A percentile compares a stretch with the other conserved stretches of the same genome.
Conservation (phyloP, 2,797 vertebrate species). For the Gambusia yucatana region DNA sequence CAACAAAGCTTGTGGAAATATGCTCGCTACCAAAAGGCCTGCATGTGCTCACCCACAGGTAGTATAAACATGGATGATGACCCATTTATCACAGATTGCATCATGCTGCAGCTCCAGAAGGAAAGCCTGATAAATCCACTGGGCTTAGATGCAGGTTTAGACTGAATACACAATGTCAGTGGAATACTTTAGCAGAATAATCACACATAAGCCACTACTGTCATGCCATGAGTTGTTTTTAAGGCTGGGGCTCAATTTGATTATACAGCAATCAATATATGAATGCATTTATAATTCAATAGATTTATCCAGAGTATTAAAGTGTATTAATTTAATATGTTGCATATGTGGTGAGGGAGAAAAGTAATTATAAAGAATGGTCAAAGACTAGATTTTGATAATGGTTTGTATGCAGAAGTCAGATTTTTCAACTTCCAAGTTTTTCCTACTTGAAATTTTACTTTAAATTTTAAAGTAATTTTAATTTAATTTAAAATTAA, state of each 20-base stretch:
- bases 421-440: not conserved
- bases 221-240: constrained; percentile 15
- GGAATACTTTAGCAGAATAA: constrained; percentile 44
- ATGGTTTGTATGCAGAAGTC: not conserved
- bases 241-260: constrained; percentile 10
- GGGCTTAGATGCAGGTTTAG: constrained; percentile 46
- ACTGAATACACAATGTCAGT: constrained; percentile 39
- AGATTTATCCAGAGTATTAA: not conserved
- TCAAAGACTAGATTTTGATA: not conserved
- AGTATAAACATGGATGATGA: constrained; percentile 24
- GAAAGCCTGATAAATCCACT: constrained; percentile 51
- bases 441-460: no score
- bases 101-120: constrained; percentile 32
- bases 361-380: not conserved
- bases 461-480: no score
- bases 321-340: not conserved
- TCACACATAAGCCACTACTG: constrained; percentile 33
- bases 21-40: constrained; percentile 8
- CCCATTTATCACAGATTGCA: constrained; percentile 40
- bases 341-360: not conserved
- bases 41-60: not conserved
- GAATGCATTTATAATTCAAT: not conserved
- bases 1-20: constrained; percentile 30
- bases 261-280: constrained; percentile 16
- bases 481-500: no score